These are phyloP conservation scores for Siniperca undulata DNA, from an alignment of 2,797 vertebrate genomes.

Conservation along the genomic window DNA sequence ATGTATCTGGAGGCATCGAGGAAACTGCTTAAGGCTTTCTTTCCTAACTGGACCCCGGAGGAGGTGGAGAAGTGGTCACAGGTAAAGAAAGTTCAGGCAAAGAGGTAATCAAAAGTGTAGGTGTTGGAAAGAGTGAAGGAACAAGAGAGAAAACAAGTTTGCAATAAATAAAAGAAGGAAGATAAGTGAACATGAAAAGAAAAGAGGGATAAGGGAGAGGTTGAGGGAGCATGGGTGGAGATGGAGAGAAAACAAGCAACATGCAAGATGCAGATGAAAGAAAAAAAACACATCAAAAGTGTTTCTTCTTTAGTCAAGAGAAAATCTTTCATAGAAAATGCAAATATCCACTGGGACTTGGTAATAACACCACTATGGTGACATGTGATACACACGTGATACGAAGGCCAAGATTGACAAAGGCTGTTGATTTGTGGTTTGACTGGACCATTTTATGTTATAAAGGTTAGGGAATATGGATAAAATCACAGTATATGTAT, in stretches of 20 bases:
- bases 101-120: not conserved
- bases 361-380: not conserved
- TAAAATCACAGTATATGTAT: not conserved
- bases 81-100: slow-evolving; percentile 65
- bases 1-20: slow-evolving; percentile 83
- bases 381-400: not conserved
- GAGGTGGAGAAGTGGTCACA: slow-evolving; percentile 87
- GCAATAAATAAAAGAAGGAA: not conserved
- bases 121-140: not conserved
- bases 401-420: not conserved
- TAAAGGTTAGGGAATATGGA: not conserved
- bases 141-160: not conserved
- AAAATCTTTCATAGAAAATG: slow-evolving; percentile 18
- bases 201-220: not conserved
- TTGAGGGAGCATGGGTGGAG: not conserved
- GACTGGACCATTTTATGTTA: not conserved
- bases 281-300: not conserved
- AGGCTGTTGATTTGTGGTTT: not conserved
- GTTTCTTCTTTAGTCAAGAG: slow-evolving; percentile 15
- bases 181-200: slow-evolving; percentile 6
- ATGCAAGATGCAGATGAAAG: not conserved
- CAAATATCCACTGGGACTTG: not conserved
- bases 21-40: slow-evolving; percentile 81
- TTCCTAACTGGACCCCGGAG: slow-evolving; percentile 83
- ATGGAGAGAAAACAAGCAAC: slow-evolving; percentile 1